These are phyloP conservation scores for Piprites chloris DNA, from an alignment of 2,113 vertebrate genomes.

Conservation along the genomic window DNA sequence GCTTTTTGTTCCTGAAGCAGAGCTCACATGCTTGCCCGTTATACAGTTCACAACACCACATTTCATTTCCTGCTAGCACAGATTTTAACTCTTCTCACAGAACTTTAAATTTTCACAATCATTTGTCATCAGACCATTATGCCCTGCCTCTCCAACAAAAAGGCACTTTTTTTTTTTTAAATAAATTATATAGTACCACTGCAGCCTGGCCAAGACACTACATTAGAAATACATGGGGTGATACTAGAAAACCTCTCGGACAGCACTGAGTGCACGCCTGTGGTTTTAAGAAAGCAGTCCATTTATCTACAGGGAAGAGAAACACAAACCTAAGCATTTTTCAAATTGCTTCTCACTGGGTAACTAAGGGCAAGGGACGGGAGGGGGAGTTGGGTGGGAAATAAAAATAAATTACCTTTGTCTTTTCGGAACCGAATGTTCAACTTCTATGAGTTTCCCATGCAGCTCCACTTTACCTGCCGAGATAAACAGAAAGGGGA, in stretches of 20 bases:
- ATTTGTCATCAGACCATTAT: neutral
- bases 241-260: neutral
- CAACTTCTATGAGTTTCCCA: slow-evolving; percentile 95
- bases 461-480: slow-evolving; percentile 97
- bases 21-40: slow-evolving; percentile 33
- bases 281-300: slow-evolving; percentile 3
- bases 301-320: slow-evolving; percentile 4
- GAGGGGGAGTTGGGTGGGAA: neutral
- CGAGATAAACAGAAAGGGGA: slow-evolving; percentile 34
- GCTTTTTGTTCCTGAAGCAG: neutral
- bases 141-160: neutral
- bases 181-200: neutral
- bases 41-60: neutral
- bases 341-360: slow-evolving; percentile 4
- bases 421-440: slow-evolving; percentile 95
- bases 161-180: rapidly evolving
- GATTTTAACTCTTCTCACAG: neutral
- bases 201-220: neutral
- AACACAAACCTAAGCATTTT: slow-evolving; percentile 35
- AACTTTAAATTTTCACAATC: slow-evolving; percentile 1
- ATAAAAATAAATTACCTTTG: slow-evolving; percentile 83
- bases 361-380: neutral
- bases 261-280: neutral
- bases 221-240: neutral
- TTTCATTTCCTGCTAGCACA: slow-evolving; percentile 46